These are phyloP conservation scores for Felis catus DNA, from an alignment of 2,113 vertebrate species.

Conservation along the genomic window F.catus_Fca126_mat1.0 CM031413.1:104283501-104284000, in stretches of 20 bases:
- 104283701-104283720: neutral
- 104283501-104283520: neutral
- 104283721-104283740: neutral
- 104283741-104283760: neutral
- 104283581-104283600: neutral
- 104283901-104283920: neutral
- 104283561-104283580: neutral
- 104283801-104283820: neutral
- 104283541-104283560: neutral
- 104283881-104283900: neutral
- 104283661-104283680: neutral
- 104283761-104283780: neutral
- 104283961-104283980: neutral
- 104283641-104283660: neutral
- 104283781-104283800: constrained; percentile 1
- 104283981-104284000: neutral
- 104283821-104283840: neutral
- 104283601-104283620: neutral
- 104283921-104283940: neutral
- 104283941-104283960: neutral
- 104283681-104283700: neutral
- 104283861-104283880: neutral
- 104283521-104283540: neutral
- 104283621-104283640: neutral
- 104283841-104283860: neutral